These are phyloP conservation scores for Drosophila borealis DNA, from an alignment of 2,888 invertebrate species.

Conservation along the genomic window DNA sequence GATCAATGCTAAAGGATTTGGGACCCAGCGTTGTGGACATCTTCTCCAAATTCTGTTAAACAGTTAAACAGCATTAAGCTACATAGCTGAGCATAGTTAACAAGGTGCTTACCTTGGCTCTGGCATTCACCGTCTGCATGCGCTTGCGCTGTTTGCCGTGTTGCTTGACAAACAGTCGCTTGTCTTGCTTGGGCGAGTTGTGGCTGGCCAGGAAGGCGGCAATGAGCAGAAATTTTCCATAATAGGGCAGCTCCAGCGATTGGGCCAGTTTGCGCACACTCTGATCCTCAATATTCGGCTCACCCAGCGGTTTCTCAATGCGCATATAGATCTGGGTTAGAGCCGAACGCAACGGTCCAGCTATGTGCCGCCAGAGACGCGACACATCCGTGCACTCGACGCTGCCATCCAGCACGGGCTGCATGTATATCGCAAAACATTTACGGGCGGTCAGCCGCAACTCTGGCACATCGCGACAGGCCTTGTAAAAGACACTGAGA, in stretches of 20 bases:
- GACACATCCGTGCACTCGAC: constrained; percentile 88
- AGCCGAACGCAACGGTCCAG: constrained; percentile 90
- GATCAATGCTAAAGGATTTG: constrained; percentile 92
- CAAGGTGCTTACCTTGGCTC: constrained; percentile 85
- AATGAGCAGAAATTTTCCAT: constrained; percentile 94
- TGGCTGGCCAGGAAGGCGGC: constrained; percentile 97
- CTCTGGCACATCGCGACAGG: constrained; percentile 94
- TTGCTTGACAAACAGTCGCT: constrained; percentile 92
- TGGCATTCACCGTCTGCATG: constrained; percentile 87
- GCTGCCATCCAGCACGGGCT: constrained; percentile 90
- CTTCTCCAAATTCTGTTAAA: constrained; percentile 85
- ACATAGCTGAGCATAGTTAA: neutral
- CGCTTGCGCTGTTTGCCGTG: constrained; percentile 90
- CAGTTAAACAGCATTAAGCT: neutral
- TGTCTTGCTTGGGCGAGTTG: constrained; percentile 95
- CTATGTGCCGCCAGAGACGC: constrained; percentile 92
- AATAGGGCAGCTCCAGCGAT: constrained; percentile 93
- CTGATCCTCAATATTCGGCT: constrained; percentile 62
- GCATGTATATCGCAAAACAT: constrained; percentile 91
- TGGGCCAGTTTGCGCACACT: constrained; percentile 87
- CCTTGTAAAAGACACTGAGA: constrained; percentile 92
- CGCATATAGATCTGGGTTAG: constrained; percentile 92
- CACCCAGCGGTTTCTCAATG: constrained; percentile 83
- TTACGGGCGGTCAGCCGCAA: constrained; percentile 91
- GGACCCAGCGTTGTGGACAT: constrained; percentile 92